phyloP scores from a whole-genome alignment of 2,113 vertebrate species.

The Campylorhamphus procurvoides region DNA sequence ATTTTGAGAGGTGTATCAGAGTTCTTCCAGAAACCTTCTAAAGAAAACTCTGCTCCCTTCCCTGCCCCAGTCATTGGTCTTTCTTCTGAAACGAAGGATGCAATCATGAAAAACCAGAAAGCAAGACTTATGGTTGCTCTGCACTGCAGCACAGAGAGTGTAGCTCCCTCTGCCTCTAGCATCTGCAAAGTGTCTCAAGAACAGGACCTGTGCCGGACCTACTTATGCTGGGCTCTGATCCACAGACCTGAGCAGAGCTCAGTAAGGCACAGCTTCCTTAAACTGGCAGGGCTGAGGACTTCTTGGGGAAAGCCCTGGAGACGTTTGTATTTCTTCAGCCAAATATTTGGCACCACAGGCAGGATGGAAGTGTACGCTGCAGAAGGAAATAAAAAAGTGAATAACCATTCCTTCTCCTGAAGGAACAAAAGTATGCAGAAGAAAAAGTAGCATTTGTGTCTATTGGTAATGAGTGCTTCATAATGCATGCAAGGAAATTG shows the following conservation, averaged over 20 bases:
- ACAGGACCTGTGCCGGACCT: background rate
- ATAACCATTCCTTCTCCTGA: background rate
- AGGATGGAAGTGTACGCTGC: background rate
- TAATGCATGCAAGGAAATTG: background rate
- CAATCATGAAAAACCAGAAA: background rate
- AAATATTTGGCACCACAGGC: background rate
- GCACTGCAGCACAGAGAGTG: background rate
- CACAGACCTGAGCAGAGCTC: accelerated
- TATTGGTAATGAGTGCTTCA: background rate
- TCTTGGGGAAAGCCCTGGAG: background rate
- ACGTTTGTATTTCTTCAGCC: background rate
- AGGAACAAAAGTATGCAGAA: background rate
- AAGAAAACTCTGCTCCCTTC: background rate
- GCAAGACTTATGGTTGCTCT: background rate
- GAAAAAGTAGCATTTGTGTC: background rate
- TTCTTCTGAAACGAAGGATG: background rate
- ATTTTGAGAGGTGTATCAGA: background rate
- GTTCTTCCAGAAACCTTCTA: background rate
- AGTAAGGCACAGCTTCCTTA: background rate
- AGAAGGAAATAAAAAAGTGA: background rate
- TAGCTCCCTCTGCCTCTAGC: background rate
- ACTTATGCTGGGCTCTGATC: background rate
- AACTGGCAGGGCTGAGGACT: background rate
- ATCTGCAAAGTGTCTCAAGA: background rate
- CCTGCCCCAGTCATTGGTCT: background rate